Evolutionary conservation across 2,888 invertebrate species (phyloP).

Genomic region (Tachina lurida): DNA sequence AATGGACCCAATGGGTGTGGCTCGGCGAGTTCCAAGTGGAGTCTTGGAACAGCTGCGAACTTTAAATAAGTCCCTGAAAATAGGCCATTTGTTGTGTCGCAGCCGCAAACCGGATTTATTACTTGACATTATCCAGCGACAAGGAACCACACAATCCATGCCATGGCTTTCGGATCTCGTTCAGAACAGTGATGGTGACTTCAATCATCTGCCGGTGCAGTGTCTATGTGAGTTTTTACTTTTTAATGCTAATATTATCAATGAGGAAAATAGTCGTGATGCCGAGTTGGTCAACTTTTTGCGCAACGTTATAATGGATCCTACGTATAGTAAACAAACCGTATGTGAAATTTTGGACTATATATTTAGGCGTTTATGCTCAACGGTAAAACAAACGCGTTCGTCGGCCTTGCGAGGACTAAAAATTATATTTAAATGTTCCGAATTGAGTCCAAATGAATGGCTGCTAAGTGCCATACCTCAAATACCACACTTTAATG

Average conservation of each 20-base stretch:
- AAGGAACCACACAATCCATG: conserved; percentile 96
- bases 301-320: conserved; percentile 84
- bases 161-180: conserved; percentile 98
- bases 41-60: conserved; percentile 91
- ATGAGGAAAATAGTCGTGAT: conserved; percentile 87
- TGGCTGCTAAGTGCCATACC: conserved; percentile 88
- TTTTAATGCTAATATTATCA: conserved; percentile 86
- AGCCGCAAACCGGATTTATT: conserved; percentile 96
- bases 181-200: conserved; percentile 91
- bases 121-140: conserved; percentile 94
- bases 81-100: conserved; percentile 94
- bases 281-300: conserved; percentile 87
- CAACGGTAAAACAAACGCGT: conserved; percentile 90
- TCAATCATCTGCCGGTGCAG: conserved; percentile 96
- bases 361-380: conserved; percentile 92
- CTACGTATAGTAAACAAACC: conserved; percentile 84
- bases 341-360: conserved; percentile 93
- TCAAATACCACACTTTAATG: conserved; percentile 90
- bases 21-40: conserved; percentile 90
- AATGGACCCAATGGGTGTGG: conserved; percentile 92
- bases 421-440: conserved; percentile 86
- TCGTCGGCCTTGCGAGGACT: conserved; percentile 88
- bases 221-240: conserved; percentile 98
- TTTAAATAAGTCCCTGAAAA: conserved; percentile 89
- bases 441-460: conserved; percentile 82